Evolutionary conservation across 2,113 vertebrate species (phyloP), one percentile per base, ranked within the genome.

Genomic region (Ploceus nigricollis): DNA sequence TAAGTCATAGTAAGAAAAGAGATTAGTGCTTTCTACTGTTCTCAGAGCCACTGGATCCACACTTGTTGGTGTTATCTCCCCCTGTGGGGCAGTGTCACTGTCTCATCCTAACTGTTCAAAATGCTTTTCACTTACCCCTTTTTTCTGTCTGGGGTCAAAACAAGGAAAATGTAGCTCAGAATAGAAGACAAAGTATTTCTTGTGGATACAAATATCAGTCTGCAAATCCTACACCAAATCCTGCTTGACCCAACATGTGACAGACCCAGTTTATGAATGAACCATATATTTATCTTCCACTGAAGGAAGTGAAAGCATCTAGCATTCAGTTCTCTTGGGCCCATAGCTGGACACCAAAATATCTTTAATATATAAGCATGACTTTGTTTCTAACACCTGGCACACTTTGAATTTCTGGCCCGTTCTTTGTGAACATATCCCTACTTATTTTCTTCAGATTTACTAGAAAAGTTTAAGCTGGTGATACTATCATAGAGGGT

Each of bases 61-160:
- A 27, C 5, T n/a, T 69, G 13, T 42, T 79, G 40, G 13, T 65
- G 15, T 53, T 72, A 19, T 39, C 3, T 81, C 17, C 11, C 17
- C 28, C 54, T 50, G 33, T 2, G 2, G 12, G 18, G n/a, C 2
- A 56, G 4, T 28, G 13, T 31, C 50, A 66, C 16, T 0, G 0
- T 63, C 65, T 84, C 15, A 58, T 33, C 42, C 31, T 66, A 44
- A 53, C 31, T 65, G 35, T 16, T 84, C 22, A 47, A 71, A 90
- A 71, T 39, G 13, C 9, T 37, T 94, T 23, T 82, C 14, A 16
- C 5, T 5, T 4, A 19, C 18, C 17, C 23, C 5, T 40, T 73
- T 91, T 84, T 31, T 27, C 25, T 73, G 20, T n/a, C 54, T 64
- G 14, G 9, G 6, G 47, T 63, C 30, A 48, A 87, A 89, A 40